Conservation (phyloP, 2,797 vertebrate genomes). For the Percopsis omiscomaycus region DNA sequence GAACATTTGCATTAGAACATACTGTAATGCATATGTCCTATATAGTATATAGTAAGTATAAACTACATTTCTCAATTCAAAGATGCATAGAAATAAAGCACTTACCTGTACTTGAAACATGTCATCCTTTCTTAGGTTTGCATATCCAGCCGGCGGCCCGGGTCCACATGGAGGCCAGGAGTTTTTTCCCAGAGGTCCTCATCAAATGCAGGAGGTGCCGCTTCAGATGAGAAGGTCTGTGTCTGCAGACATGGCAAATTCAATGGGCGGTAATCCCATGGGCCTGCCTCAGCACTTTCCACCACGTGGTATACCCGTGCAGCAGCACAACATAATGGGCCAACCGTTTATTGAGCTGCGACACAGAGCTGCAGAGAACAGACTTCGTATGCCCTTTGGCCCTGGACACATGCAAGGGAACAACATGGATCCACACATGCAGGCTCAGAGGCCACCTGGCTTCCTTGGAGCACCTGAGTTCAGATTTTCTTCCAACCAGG, state of each 20-base stretch:
- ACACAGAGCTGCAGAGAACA: slow-evolving; percentile 87
- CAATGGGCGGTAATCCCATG: slow-evolving; percentile 75
- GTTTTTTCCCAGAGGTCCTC: slow-evolving; percentile 84
- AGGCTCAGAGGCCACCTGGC: slow-evolving; percentile 74
- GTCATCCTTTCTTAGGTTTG: slow-evolving; percentile 76
- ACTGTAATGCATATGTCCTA: neutral
- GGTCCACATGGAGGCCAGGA: slow-evolving; percentile 83
- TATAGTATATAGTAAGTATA: no score
- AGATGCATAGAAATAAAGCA: neutral
- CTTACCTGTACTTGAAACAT: slow-evolving; percentile 4
- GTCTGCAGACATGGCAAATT: slow-evolving; percentile 85
- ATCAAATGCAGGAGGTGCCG: slow-evolving; percentile 85
- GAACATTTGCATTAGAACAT: neutral
- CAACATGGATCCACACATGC: slow-evolving; percentile 77
- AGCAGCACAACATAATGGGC: slow-evolving; percentile 95
- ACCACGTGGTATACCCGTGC: slow-evolving; percentile 84
- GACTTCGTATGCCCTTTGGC: slow-evolving; percentile 82
- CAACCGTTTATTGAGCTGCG: slow-evolving; percentile 95
- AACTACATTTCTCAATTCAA: neutral
- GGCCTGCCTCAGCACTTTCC: slow-evolving; percentile 86
- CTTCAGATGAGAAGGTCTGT: slow-evolving; percentile 89
- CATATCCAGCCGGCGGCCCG: slow-evolving; percentile 82
- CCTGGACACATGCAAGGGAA: slow-evolving; percentile 71
- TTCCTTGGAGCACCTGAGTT: slow-evolving; percentile 82
- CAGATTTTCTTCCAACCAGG: slow-evolving; percentile 74